Conservation (phyloP, 2,888 invertebrate species). For the Nysson spinosus region DNA sequence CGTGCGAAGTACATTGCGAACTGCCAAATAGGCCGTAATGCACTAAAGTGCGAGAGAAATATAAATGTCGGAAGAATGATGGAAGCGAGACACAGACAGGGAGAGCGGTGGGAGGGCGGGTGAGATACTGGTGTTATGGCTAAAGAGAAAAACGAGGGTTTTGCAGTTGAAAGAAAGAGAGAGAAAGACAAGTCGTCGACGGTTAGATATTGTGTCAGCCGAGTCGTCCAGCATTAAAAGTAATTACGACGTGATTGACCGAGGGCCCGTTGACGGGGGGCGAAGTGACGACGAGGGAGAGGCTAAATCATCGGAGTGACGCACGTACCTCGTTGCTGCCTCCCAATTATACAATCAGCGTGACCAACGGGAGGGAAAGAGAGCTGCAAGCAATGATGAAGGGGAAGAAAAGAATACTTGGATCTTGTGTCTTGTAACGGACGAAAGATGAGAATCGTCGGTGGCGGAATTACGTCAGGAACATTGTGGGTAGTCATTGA, state of each 20-base stretch:
- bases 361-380: constrained; percentile 43
- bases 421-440: constrained; percentile 29
- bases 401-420: constrained; percentile 25
- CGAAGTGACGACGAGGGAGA: constrained; percentile 65
- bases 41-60: constrained; percentile 26
- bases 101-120: constrained; percentile 9
- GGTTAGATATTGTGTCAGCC: constrained; percentile 77
- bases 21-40: constrained; percentile 62
- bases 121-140: constrained; percentile 14
- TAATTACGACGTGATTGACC: constrained; percentile 77
- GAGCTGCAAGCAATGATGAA: constrained; percentile 20
- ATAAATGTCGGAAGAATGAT: constrained; percentile 28
- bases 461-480: constrained; percentile 60
- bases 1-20: constrained; percentile 76
- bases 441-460: constrained; percentile 43
- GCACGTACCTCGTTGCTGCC: constrained; percentile 76
- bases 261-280: constrained; percentile 70
- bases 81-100: constrained; percentile 29
- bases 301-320: constrained; percentile 76
- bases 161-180: constrained; percentile 27
- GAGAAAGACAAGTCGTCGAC: constrained; percentile 67
- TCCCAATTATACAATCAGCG: constrained; percentile 77
- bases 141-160: constrained; percentile 15
- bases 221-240: constrained; percentile 76
- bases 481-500: constrained; percentile 48